These are phyloP conservation scores for Schizopygopsis pylzovi DNA, from an alignment of 2,797 vertebrate genomes.

Conservation along the genomic window DNA sequence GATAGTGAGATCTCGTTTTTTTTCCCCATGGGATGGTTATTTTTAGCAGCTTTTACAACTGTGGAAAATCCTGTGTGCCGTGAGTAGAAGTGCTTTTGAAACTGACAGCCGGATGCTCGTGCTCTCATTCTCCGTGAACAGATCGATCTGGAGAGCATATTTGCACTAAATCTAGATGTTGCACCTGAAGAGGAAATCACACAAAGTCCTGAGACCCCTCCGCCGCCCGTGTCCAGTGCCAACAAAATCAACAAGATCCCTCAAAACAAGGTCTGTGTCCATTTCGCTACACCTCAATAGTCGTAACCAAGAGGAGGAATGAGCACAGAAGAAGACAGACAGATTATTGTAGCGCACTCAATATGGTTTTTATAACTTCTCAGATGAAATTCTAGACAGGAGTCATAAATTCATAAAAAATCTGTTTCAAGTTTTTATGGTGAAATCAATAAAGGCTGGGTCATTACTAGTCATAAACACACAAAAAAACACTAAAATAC, in stretches of 20 bases:
- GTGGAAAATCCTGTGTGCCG: neutral
- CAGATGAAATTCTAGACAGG: neutral
- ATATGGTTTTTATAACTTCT: neutral
- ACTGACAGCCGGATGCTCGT: neutral
- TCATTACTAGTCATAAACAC: neutral
- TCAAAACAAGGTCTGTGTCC: constrained; percentile 83
- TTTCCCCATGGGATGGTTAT: neutral
- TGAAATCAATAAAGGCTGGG: neutral
- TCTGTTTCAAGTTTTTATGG: neutral
- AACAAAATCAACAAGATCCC: constrained; percentile 89
- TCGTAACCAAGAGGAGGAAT: neutral
- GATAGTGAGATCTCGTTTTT: neutral
- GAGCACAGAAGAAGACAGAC: neutral
- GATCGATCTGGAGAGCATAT: constrained; percentile 96
- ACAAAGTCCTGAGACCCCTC: constrained; percentile 85
- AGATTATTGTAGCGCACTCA: neutral
- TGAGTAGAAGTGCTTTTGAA: neutral
- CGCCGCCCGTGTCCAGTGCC: constrained; percentile 80
- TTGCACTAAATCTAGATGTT: constrained; percentile 92
- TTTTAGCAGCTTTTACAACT: constrained; percentile 16
- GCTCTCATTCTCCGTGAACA: constrained; percentile 58
- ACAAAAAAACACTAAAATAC: neutral
- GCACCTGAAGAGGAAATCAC: constrained; percentile 91
- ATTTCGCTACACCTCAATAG: neutral
- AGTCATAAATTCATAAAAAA: constrained; percentile 7